phyloP scores from a whole-genome alignment of 2,888 invertebrate species.

The Lasioglossum calceatum region DNA sequence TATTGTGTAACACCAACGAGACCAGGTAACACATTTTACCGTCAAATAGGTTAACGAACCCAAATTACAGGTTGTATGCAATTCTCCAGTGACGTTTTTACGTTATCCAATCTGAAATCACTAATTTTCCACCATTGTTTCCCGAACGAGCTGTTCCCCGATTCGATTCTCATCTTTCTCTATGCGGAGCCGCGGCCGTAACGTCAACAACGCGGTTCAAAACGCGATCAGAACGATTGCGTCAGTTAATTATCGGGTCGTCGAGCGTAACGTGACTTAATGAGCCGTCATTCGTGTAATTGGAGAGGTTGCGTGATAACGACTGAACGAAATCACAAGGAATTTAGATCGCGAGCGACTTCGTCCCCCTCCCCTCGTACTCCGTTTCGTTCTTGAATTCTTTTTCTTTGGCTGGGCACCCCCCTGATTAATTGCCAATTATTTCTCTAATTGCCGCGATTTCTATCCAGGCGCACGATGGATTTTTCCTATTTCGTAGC shows the following conservation, averaged over 20 bases:
- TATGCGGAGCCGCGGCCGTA: not conserved
- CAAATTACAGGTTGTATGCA: not conserved
- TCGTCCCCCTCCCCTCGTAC: not conserved
- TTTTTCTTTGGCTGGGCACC: constrained; percentile 22
- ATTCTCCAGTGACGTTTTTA: not conserved
- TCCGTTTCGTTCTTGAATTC: not conserved
- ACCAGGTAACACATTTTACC: not conserved
- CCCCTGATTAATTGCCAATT: constrained; percentile 55
- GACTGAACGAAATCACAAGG: constrained; percentile 38
- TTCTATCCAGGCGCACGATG: constrained; percentile 5
- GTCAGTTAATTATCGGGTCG: constrained; percentile 43
- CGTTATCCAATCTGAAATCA: constrained; percentile 1
- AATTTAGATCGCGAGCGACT: constrained; percentile 32
- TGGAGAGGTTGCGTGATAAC: constrained; percentile 46
- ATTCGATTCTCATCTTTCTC: not conserved
- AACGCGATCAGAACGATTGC: constrained; percentile 38
- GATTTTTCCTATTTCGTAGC: constrained; percentile 26
- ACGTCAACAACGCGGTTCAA: constrained; percentile 2
- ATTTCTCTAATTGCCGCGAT: constrained; percentile 49
- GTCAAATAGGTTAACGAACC: not conserved
- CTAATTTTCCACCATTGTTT: not conserved
- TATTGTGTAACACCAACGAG: not conserved
- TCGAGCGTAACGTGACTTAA: constrained; percentile 42
- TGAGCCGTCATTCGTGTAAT: constrained; percentile 49
- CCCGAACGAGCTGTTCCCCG: not conserved